Conservation (phyloP, 1,140 invertebrate genomes). For the Drosophila dunni region DNA sequence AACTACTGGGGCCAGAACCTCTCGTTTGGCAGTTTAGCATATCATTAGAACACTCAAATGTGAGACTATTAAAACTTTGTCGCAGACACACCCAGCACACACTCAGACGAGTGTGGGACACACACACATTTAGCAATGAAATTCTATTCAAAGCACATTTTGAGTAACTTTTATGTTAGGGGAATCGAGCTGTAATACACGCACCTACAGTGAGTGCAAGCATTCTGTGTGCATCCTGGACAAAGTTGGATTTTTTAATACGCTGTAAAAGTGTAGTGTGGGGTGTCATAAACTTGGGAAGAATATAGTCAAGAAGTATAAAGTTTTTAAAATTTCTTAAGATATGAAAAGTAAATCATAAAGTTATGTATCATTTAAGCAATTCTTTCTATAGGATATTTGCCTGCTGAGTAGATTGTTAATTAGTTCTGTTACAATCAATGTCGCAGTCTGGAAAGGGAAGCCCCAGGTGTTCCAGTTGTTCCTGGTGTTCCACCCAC, state of each 20-base stretch:
- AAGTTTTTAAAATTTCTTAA: too few species aligned
- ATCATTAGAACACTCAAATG: slow-evolving; percentile 78
- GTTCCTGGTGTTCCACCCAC: too few species aligned
- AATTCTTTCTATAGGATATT: too few species aligned
- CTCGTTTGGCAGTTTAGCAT: slow-evolving; percentile 75
- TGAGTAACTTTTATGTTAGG: slow-evolving; percentile 36
- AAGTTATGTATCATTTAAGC: too few species aligned
- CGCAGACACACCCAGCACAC: slow-evolving; percentile 20
- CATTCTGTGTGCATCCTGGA: slow-evolving; percentile 7
- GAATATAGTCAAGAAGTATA: too few species aligned
- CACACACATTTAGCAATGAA: slow-evolving; percentile 3
- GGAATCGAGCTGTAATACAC: slow-evolving; percentile 23
- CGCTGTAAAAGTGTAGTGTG: neutral
- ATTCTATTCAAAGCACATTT: slow-evolving; percentile 42
- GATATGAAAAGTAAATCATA: too few species aligned
- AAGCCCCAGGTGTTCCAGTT: too few species aligned
- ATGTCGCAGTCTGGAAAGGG: too few species aligned
- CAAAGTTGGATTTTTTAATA: slow-evolving; percentile 28
- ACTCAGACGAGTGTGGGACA: slow-evolving; percentile 23
- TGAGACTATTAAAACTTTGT: slow-evolving; percentile 77
- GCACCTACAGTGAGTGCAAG: neutral
- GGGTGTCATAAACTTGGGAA: neutral
- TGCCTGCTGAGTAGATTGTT: too few species aligned
- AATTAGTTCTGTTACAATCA: too few species aligned
- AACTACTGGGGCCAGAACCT: slow-evolving; percentile 24